Evolutionary conservation across 2,113 vertebrate genomes (phyloP), one percentile per base, ranked within the genome.

Genomic region (Pomatorhinus ruficollis): DNA sequence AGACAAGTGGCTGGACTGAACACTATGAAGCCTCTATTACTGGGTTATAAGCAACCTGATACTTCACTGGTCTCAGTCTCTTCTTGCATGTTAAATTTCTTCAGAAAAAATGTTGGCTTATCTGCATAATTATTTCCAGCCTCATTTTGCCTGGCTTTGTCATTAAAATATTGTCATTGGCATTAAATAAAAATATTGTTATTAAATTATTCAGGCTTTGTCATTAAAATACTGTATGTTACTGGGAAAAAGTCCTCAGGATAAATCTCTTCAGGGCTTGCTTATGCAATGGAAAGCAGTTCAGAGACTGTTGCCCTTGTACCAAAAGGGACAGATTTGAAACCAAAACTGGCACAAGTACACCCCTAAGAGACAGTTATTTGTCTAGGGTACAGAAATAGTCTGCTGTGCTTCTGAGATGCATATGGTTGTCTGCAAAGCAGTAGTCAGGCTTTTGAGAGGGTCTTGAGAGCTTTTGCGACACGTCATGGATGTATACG

Each of bases 401-500:
- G 12, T 37, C 42, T 53, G 23, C 25, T 83, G 28, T 24, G 28
- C 12, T 83, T 57, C 50, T 49, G 53, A 71, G 31, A 37, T 5
- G 2, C 10, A 23, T 28, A 20, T 13, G 13, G 10, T 2, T 37
- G 17, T 19, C 54, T 81, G 40, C 57, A 87, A 65, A 64, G 44
- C 33, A 33, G 25, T 2, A 10, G 33, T n/a, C 47, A 59, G 28
- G 12, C 12, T 37, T 66, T 18, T 49, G 53, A 76, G 28, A 71
- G 15, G 18, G 10, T 45, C 25, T 39, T 30, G 59, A 77, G 44
- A 87, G 35, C 3, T 91, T 50, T 37, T 30, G 30, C 69, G 59
- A 15, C 5, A 3, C 1, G 10, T 27, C 54, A 35, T 2, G 3
- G 33, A 22, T 1, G 0, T 15, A 20, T 19, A n/a, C 60, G 27